phyloP scores from a whole-genome alignment of 2,888 invertebrate genomes.

The Archaeoteleia sp. region DNA sequence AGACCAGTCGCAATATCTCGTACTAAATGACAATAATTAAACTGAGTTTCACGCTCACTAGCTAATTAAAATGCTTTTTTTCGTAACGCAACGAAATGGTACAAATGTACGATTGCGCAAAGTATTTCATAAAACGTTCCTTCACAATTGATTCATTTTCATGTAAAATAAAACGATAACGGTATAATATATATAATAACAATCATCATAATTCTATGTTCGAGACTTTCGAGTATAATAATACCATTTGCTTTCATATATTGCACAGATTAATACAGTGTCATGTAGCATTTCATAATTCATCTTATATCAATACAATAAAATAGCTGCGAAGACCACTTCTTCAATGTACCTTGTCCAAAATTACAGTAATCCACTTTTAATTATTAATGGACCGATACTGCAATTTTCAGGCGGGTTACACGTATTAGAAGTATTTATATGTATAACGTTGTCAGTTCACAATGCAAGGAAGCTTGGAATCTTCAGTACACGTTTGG shows the following conservation, averaged over 20 bases:
- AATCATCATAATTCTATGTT: constrained; percentile 29
- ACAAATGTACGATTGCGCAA: constrained; percentile 45
- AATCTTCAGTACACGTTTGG: constrained; percentile 56
- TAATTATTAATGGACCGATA: too few species aligned
- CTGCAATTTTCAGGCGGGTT: too few species aligned
- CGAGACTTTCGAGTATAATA: constrained; percentile 43
- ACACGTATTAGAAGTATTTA: too few species aligned
- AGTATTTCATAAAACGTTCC: constrained; percentile 26
- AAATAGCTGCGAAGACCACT: constrained; percentile 43
- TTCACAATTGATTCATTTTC: constrained; percentile 9
- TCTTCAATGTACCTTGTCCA: constrained; percentile 20
- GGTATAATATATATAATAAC: constrained; percentile 10
- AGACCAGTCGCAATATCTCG: constrained; percentile 30
- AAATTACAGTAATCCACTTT: constrained; percentile 18
- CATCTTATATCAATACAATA: constrained; percentile 45
- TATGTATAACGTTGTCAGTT: constrained; percentile 14
- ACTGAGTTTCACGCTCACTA: constrained; percentile 52
- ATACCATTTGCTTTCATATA: constrained; percentile 47
- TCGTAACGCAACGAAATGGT: constrained; percentile 36
- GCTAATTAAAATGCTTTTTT: constrained; percentile 46
- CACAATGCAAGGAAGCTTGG: constrained; percentile 21
- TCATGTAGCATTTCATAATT: constrained; percentile 47
- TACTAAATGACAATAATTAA: constrained; percentile 64
- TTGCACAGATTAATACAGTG: constrained; percentile 49
- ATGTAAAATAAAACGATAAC: constrained; percentile 34